A percentile compares a stretch with the other conserved stretches of the same genome.
Conservation (phyloP, 2,113 vertebrate species). For the Spea multiplicata region DNA sequence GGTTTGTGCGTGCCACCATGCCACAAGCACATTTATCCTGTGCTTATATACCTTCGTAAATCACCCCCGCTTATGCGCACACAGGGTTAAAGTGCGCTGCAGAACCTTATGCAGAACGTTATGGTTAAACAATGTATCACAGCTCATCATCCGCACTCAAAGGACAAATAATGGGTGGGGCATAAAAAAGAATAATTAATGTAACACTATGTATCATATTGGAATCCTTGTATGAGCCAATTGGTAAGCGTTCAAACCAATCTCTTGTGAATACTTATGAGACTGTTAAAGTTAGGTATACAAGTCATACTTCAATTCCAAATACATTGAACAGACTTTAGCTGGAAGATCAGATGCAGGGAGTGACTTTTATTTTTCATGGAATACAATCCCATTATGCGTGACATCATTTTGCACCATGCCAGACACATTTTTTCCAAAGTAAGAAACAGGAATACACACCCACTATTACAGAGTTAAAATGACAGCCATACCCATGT, state of each 20-base stretch:
- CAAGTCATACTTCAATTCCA: conserved; percentile 5
- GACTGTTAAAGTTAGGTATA: conserved; percentile 6
- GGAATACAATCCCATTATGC: conserved; percentile 4
- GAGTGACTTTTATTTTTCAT: conserved; percentile 12
- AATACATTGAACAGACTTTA: conserved; percentile 2
- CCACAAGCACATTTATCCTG: too few relatives aligned
- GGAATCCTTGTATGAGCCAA: conserved; percentile 6
- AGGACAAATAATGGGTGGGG: conserved; percentile 13
- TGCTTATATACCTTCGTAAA: too few relatives aligned
- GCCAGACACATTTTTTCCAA: conserved; percentile 9
- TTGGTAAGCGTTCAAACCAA: conserved; percentile 10
- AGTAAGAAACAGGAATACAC: not conserved
- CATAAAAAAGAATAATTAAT: not conserved
- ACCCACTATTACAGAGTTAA: not conserved
- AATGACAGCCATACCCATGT: conserved; percentile 5
- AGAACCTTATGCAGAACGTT: not conserved
- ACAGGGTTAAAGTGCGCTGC: not conserved
- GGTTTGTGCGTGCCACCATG: too few relatives aligned
- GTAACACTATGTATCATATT: conserved; percentile 24
- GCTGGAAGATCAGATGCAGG: conserved; percentile 13
- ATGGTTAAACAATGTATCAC: not conserved
- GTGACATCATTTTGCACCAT: conserved; percentile 21
- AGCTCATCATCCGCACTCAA: not conserved
- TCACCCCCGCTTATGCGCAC: too few relatives aligned
- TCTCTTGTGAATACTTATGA: conserved; percentile 10